Conservation (phyloP, 2,113 vertebrate genomes). For the Morone saxatilis region DNA sequence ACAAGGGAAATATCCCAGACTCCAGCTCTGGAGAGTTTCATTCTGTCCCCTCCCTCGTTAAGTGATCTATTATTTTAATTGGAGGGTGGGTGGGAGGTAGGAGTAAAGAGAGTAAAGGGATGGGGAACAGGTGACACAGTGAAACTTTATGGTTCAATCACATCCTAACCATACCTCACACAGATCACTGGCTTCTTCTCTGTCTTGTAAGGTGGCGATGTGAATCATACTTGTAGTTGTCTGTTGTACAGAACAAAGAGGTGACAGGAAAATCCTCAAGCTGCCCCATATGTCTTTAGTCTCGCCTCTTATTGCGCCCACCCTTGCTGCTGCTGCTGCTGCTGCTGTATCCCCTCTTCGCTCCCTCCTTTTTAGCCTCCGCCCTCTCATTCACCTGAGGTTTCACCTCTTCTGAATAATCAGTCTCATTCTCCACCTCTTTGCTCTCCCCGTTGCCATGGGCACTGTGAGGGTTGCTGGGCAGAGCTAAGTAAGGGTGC, state of each 20-base stretch:
- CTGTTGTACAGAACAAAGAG: constrained; percentile 22
- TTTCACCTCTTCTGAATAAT: constrained; percentile 40
- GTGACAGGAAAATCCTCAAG: constrained; percentile 27
- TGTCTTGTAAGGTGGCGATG: constrained; percentile 50
- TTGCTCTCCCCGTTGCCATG: constrained; percentile 66
- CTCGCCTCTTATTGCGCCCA: constrained; percentile 74
- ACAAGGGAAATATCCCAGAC: constrained; percentile 43
- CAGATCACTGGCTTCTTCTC: constrained; percentile 41
- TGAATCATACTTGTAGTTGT: constrained; percentile 37
- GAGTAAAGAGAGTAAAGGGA: constrained; percentile 52
- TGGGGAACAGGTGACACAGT: constrained; percentile 73
- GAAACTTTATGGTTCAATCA: constrained; percentile 64
- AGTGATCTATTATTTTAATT: constrained; percentile 41
- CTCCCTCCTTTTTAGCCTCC: constrained; percentile 71
- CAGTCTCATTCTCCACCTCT: constrained; percentile 68
- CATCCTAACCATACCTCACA: constrained; percentile 59
- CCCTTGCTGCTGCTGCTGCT: constrained; percentile 61
- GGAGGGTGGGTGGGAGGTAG: constrained; percentile 65
- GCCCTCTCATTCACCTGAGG: constrained; percentile 38
- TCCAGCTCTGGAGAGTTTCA: constrained; percentile 62
- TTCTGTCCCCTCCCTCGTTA: constrained; percentile 55
- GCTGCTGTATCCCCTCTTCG: constrained; percentile 68
- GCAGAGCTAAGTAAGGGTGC: constrained; percentile 84
- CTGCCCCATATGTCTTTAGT: constrained; percentile 54
- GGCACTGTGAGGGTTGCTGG: constrained; percentile 64